phyloP scores from a whole-genome alignment of 2,113 vertebrate species.

The Rhagologus leucostigma region DNA sequence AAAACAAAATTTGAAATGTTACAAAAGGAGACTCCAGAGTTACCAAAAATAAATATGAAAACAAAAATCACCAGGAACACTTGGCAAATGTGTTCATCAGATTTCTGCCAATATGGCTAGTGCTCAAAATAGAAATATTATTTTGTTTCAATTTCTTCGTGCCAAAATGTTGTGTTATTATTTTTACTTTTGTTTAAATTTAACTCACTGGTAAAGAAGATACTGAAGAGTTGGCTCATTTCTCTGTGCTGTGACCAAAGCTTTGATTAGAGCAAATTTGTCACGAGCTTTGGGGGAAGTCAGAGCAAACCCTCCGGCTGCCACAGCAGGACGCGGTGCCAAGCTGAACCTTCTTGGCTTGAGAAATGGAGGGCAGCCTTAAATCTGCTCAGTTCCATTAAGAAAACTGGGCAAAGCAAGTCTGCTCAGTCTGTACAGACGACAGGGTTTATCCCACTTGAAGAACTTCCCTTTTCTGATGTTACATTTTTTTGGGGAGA shows the following conservation, averaged over 20 bases:
- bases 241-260: not conserved
- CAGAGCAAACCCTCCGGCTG: not conserved
- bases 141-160: not conserved
- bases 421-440: not conserved
- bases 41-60: not conserved
- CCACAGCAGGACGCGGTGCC: not conserved
- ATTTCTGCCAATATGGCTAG: not conserved
- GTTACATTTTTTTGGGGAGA: not conserved
- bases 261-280: not conserved
- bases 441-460: not conserved
- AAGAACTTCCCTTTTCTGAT: not conserved
- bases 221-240: not conserved
- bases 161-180: not conserved
- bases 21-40: not conserved
- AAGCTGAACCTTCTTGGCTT: not conserved
- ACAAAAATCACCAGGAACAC: not conserved
- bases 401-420: not conserved
- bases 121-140: not conserved
- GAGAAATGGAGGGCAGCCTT: not conserved
- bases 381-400: fast-evolving
- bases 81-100: not conserved
- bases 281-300: not conserved
- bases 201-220: not conserved
- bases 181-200: not conserved
- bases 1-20: not conserved